Base-by-base conservation (phyloP, 2,888 invertebrate species). In the Chloroclystis v-ata region DNA sequence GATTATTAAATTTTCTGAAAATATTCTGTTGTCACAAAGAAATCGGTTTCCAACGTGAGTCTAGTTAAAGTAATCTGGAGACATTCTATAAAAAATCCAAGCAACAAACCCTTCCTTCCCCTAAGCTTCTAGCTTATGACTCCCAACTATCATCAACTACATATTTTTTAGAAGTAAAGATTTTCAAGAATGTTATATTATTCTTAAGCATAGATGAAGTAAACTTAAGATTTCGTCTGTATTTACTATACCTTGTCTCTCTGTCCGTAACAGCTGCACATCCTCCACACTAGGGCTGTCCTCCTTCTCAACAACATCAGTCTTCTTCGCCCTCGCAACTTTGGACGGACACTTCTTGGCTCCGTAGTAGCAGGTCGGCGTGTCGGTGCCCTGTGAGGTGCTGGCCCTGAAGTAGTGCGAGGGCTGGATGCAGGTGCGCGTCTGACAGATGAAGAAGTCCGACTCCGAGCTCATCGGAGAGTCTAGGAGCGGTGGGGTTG, bases 341-440 rank as follows among this genome's bases (percentile, higher is more conserved):
- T 69, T 80, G 0, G 86, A 83, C 0, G 85, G 83, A 55, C 86
- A 87, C 10, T 64, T 65, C 46, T 79, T 80, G 1, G 86, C 80
- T 29, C 86, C 86, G 56, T 78, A 87, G 54, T 65, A 71, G 60
- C 86, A 87, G 0, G 79, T 73, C 35, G 75, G 65, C 59, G 63
- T 54, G 1, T 72, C 75, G 29, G 47, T 47, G 43, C 63, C 75
- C 40, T 67, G 66, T 0, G 78, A 67, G 0, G 70, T 63, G 33
- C 68, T 61, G n/a, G 82, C 77, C 8, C 75, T 77, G 69, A 81
- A 83, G 65, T 86, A 85, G 57, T 85, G 84, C 0, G 86, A 83
- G 0, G 86, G 85, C 47, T 82, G 84, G 26, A 84, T 79, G 68
- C 86, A 86, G 28, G 78, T 78, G 47, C 84, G 75, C 2, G 85